Percentiles rank a stretch among this genome's conserved stretches.
Conservation (phyloP, 2,113 vertebrate species). For the Papio anubis region DNA sequence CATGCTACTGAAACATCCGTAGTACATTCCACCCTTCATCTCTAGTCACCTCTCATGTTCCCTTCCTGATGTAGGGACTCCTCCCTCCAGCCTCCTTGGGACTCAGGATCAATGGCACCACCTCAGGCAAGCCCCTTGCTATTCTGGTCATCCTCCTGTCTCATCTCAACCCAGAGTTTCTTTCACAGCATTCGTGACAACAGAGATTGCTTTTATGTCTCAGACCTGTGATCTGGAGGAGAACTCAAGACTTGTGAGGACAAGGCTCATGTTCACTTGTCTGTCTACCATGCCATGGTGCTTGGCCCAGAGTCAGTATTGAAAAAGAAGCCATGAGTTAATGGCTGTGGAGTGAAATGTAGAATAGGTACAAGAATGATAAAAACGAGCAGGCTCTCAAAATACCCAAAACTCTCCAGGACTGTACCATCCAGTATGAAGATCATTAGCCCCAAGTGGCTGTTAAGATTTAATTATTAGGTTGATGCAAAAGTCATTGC, state of each 20-base stretch:
- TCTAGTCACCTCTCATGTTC: not conserved
- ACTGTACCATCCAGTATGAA: rapidly evolving
- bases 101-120: not conserved
- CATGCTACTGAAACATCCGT: not conserved
- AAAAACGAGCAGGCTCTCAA: not conserved
- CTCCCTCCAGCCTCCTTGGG: not conserved
- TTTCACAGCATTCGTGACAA: not conserved
- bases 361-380: too few species aligned
- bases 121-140: rapidly evolving
- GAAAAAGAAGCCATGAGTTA: rapidly evolving
- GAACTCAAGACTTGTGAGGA: not conserved
- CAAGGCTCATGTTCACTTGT: not conserved
- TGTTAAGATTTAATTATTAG: not conserved
- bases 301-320: not conserved
- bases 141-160: too few species aligned
- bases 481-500: too few species aligned
- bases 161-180: not conserved
- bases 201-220: not conserved
- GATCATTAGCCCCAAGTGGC: not conserved
- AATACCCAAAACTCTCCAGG: not conserved
- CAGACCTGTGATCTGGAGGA: too few species aligned
- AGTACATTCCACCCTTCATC: too few species aligned
- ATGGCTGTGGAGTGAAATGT: not conserved
- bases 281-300: too few species aligned
- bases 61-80: not conserved